Evolutionary conservation across 2,797 vertebrate genomes (phyloP), one percentile per base, ranked within the genome.

Genomic region (Knipowitschia caucasica): DNA sequence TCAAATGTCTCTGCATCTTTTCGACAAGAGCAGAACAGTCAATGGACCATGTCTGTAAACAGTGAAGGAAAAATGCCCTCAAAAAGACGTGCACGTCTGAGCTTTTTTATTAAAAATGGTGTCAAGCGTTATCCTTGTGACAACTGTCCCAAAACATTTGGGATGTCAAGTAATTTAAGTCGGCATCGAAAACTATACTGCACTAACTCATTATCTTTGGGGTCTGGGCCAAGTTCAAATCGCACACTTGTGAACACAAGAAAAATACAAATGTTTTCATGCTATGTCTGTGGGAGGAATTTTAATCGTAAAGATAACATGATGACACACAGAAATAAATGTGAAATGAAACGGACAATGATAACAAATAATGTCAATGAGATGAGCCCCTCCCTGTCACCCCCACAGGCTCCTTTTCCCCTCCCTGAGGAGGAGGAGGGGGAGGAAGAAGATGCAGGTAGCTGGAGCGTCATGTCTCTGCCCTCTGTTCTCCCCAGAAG

Each of bases 381-480:
- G 10, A 7, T 47, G 6, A 21, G 45, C 20, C 76, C 57, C 12
- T 71, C 33, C 23, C 25, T 43, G 23, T 26, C 79, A 3, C 25
- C 79, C 3, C 73, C 58, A 11, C 66, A 33, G 5, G 49, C 59
- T 38, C 26, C 72, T 2, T 83, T 82, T 5, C 8, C 25, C 51
- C 55, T 71, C 47, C 64, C 26, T 5, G 50, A 67, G 36, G 72
- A 71, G 31, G 73, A 82, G n/a, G n/a, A n/a, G n/a, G n/a, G n/a
- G n/a, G 50, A 67, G 36, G 72, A 71, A 29, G 73, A 82, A 7
- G 80, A 77, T 3, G 64, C 55, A 1, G 31, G 70, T 24, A 88
- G 77, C 69, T 91, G 90, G 91, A 88, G 88, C 17, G 88, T 91
- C 47, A 90, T 91, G 90, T 91, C 90, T 2, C 68, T 92, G 42